These are phyloP conservation scores for Chiloscyllium punctatum DNA, from an alignment of 2,797 vertebrate genomes.

Conservation along the genomic window DNA sequence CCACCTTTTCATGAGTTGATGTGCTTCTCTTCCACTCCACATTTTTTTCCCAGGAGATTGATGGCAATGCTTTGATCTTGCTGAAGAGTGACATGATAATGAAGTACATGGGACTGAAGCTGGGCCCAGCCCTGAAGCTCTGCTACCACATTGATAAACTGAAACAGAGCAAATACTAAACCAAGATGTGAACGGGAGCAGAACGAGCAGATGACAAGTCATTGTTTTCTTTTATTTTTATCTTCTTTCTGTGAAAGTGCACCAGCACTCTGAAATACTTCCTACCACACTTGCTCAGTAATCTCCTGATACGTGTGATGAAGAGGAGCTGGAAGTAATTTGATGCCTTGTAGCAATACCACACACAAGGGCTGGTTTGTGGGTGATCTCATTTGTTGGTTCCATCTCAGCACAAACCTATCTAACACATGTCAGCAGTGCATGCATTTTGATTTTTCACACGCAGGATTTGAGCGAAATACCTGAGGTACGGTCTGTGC, in stretches of 20 bases:
- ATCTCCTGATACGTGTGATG: neutral
- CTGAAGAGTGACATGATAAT: conserved; percentile 96
- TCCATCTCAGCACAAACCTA: neutral
- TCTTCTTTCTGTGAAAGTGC: neutral
- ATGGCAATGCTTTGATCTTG: conserved; percentile 83
- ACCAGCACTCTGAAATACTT: conserved; percentile 15
- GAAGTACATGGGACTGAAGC: conserved; percentile 94
- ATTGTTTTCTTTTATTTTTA: neutral
- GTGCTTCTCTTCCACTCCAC: conserved; percentile 37
- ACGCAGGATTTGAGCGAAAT: neutral
- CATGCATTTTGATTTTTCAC: neutral
- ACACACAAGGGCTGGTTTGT: conserved; percentile 30
- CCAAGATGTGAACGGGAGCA: neutral
- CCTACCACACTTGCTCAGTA: neutral
- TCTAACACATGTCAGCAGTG: neutral
- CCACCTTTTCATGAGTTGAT: neutral
- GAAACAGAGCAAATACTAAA: conserved; percentile 81
- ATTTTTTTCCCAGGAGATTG: conserved; percentile 76
- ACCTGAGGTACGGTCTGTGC: neutral
- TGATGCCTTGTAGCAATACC: neutral
- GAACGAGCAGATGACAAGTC: neutral
- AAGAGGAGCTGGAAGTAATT: neutral
- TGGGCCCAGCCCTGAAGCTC: conserved; percentile 88
- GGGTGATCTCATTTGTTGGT: neutral
- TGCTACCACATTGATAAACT: conserved; percentile 94